phyloP scores from a whole-genome alignment of 2,113 vertebrate species.

The Pantherophis guttatus region DNA sequence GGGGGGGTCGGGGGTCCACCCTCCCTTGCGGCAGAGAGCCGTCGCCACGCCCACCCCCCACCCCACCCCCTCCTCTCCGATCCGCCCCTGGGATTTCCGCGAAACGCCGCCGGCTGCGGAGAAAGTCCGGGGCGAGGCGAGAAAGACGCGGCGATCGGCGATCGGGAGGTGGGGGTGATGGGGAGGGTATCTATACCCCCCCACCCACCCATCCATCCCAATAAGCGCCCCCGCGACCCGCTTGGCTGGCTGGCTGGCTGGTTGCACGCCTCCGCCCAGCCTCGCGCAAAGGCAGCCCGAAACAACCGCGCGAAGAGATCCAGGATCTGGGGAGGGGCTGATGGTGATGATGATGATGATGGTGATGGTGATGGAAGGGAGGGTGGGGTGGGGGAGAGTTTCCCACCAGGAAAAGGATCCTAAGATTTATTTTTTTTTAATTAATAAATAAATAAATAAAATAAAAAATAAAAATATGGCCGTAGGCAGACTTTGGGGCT shows the following conservation, averaged over 20 bases:
- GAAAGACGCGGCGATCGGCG: not conserved
- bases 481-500: not conserved
- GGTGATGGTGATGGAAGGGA: no score
- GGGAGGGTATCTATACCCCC: not conserved
- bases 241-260: not conserved
- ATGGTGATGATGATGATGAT: no score
- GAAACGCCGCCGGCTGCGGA: not conserved
- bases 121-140: not conserved
- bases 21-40: not conserved
- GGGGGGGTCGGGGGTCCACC: not conserved
- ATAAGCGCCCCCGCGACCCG: not conserved
- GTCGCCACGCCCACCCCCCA: not conserved
- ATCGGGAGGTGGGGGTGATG: no score
- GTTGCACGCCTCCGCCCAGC: not conserved
- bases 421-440: not conserved
- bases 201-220: not conserved
- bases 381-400: no score
- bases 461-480: not conserved
- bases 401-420: not conserved
- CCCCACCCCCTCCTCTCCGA: not conserved
- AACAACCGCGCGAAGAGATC: not conserved
- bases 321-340: not conserved
- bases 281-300: not conserved
- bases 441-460: no score
- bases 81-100: conserved; percentile 20